Evolutionary conservation across 2,797 vertebrate genomes (phyloP).

Genomic region (Podarcis lilfordi): DNA sequence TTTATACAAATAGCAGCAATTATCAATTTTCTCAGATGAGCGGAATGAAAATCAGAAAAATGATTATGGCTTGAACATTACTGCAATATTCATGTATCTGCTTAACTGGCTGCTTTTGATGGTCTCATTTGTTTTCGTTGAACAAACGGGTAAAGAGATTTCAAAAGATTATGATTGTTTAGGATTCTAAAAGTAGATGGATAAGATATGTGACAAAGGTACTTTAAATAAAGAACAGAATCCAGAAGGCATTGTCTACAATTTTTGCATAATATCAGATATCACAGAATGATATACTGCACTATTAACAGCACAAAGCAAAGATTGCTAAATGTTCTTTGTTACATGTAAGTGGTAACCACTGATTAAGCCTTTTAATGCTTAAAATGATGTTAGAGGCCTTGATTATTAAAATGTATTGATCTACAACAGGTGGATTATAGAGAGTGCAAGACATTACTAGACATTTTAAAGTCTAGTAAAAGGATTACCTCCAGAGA

Average conservation of each 20-base stretch:
- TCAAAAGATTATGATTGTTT: slow-evolving; percentile 65
- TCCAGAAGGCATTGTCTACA: background rate
- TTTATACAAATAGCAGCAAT: slow-evolving; percentile 65
- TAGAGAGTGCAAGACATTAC: background rate
- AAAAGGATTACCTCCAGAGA: background rate
- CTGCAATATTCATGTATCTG: slow-evolving; percentile 69
- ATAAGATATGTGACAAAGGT: slow-evolving; percentile 43
- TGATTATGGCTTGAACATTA: slow-evolving; percentile 57
- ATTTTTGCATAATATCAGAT: slow-evolving; percentile 5
- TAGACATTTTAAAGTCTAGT: background rate
- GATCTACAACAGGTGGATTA: background rate
- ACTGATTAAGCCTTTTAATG: slow-evolving; percentile 2
- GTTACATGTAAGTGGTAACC: background rate
- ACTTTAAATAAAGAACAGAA: slow-evolving; percentile 14
- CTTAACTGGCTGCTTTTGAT: slow-evolving; percentile 66
- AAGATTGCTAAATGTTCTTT: background rate
- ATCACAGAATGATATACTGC: background rate
- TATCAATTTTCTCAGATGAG: slow-evolving; percentile 53
- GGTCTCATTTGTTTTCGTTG: slow-evolving; percentile 69
- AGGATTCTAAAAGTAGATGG: slow-evolving; percentile 34
- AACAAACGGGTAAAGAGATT: slow-evolving; percentile 66
- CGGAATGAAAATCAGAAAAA: slow-evolving; percentile 66
- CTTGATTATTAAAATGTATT: slow-evolving; percentile 10
- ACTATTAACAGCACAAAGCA: background rate
- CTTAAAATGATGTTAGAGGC: slow-evolving; percentile 14